A percentile compares a stretch with the other conserved stretches of the same genome.
phyloP scores from a whole-genome alignment of 1,140 invertebrate species.

The Drosophila quadrilineata region DNA sequence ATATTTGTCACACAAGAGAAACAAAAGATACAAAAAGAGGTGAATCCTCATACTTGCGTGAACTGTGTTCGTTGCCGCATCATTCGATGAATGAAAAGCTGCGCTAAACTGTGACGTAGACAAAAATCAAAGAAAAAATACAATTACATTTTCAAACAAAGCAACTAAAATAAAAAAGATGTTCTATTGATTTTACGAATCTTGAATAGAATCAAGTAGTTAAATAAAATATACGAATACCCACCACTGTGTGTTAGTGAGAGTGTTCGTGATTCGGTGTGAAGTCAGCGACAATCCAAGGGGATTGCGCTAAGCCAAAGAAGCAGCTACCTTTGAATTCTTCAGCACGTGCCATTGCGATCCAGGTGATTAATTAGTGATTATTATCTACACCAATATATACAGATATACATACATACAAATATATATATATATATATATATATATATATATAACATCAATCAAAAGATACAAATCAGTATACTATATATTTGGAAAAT shows the following conservation, averaged over 20 bases:
- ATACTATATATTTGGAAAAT: not conserved
- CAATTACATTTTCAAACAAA: constrained; percentile 52
- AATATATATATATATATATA: not conserved
- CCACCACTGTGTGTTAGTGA: not conserved
- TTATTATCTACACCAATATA: not conserved
- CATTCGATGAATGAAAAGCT: constrained; percentile 23
- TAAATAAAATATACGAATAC: constrained; percentile 8
- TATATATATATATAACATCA: not conserved
- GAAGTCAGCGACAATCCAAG: constrained; percentile 9
- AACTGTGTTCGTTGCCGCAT: not conserved
- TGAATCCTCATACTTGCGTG: not conserved
- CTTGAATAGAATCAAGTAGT: constrained; percentile 12
- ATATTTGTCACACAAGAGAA: constrained; percentile 31
- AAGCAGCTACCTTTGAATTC: constrained; percentile 63
- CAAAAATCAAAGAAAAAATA: constrained; percentile 18
- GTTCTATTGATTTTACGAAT: constrained; percentile 58
- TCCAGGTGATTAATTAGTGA: constrained; percentile 70
- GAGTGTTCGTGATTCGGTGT: constrained; percentile 1
- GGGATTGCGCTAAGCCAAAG: constrained; percentile 32
- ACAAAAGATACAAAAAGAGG: too few relatives aligned
- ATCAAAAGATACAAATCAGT: too few relatives aligned
- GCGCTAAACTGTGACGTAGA: constrained; percentile 33
- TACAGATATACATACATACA: not conserved
- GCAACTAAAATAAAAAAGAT: constrained; percentile 29
- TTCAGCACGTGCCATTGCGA: constrained; percentile 80